These are phyloP conservation scores for Euthynnus affinis DNA, from an alignment of 2,797 vertebrate genomes.

Conservation along the genomic window DNA sequence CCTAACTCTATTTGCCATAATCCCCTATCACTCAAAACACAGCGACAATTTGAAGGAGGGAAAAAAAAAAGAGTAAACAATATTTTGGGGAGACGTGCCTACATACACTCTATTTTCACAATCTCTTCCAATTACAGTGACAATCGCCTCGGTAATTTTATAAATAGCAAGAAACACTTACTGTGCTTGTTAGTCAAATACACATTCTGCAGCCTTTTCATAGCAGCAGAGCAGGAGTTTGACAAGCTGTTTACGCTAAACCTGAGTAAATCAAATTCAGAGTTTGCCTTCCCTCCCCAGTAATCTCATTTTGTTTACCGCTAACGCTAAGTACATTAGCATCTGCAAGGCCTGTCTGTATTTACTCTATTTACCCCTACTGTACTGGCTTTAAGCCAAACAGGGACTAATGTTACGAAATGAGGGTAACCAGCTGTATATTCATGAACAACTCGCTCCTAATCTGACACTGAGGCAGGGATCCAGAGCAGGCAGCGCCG, in stretches of 20 bases:
- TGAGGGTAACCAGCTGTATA: slow-evolving; percentile 76
- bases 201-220: slow-evolving; percentile 74
- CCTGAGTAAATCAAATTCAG: slow-evolving; percentile 84
- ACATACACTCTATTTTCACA: slow-evolving; percentile 52
- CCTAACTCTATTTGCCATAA: slow-evolving; percentile 48
- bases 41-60: slow-evolving; percentile 23
- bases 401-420: slow-evolving; percentile 71
- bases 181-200: slow-evolving; percentile 77
- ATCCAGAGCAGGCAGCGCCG: slow-evolving; percentile 54
- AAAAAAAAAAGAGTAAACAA: slow-evolving; percentile 32
- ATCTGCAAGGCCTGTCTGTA: slow-evolving; percentile 80
- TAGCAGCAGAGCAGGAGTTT: slow-evolving; percentile 75
- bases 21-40: slow-evolving; percentile 64
- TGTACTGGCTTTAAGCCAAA: slow-evolving; percentile 77
- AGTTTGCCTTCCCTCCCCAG: slow-evolving; percentile 79
- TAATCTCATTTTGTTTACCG: slow-evolving; percentile 87
- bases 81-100: slow-evolving; percentile 45
- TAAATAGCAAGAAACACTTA: slow-evolving; percentile 71
- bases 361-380: slow-evolving; percentile 79
- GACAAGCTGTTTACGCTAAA: slow-evolving; percentile 87
- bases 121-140: slow-evolving; percentile 71
- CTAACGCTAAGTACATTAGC: slow-evolving; percentile 82
- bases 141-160: slow-evolving; percentile 73
- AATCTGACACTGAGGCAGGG: slow-evolving; percentile 78
- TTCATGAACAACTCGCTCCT: slow-evolving; percentile 69